Evolutionary conservation across 2,888 invertebrate species (phyloP), one percentile per base, ranked within the genome.

Genomic region (Plutella xylostella): DNA sequence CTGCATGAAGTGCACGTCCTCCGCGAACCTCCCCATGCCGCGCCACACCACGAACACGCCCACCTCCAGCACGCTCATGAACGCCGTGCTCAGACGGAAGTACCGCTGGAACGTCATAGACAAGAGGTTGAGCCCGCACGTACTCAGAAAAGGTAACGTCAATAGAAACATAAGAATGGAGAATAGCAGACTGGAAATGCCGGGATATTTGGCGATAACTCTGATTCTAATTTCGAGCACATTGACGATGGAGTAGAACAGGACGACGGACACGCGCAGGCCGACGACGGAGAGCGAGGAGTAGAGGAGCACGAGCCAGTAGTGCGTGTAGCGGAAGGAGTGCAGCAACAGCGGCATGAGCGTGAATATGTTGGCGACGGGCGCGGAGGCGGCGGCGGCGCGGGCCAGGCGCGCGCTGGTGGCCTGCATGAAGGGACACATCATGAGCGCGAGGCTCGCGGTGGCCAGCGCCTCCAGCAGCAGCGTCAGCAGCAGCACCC

Each of bases 1-100:
- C 45, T 75, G 64, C 79, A 84, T 82, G 43, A 84, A 84, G 53
- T 83, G 82, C 9, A 83, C 64, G 42, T 84, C 82, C 59, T 83
- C 83, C 0, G 66, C 63, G 55, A 84, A 79, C 45, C 52, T 70
- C 2, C 65, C 62, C 11, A 75, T 30, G 0, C 84, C 82, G 40
- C 84, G 84, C 57, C 69, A 70, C 18, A 74, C 25, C 1, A 83
- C 55, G 42, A 83, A 83, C n/a, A 37, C 37, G 4, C 19, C 1
- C 3, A 3, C 9, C 19, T 37, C 20, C 19, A 37, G n/a, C 11
- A 37, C n/a, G 12, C n/a, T 18, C 37, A 37, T 18, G n/a, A 37
- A 37, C 12, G 11, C 6, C 12, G 37, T 20, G n/a, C 12, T 37
- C 37, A 37, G 12, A 4, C 11, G 19, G 1, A 37, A 3, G 37